Conservation (phyloP, 2,113 vertebrate genomes). For the Lepidothrix coronata region DNA sequence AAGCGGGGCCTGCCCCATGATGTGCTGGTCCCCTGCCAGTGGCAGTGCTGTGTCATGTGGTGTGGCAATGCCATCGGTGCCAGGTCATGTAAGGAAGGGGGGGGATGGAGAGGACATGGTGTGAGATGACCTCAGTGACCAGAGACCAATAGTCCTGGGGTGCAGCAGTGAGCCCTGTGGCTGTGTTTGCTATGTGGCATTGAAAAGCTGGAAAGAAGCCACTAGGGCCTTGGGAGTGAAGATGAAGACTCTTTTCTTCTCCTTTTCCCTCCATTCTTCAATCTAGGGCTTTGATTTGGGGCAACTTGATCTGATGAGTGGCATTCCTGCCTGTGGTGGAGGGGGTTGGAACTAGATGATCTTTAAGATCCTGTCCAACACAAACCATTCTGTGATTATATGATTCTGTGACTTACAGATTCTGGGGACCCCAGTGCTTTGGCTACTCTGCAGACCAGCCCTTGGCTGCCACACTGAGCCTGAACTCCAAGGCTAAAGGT, state of each 20-base stretch:
- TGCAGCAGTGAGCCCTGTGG: neutral
- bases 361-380: neutral
- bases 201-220: neutral
- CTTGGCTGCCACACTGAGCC: neutral
- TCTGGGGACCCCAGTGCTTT: neutral
- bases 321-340: neutral
- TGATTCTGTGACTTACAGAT: neutral
- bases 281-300: neutral
- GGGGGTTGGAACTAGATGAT: neutral
- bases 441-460: neutral
- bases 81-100: neutral
- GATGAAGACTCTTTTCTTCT: neutral
- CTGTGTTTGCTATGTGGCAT: neutral
- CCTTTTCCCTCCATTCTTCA: neutral
- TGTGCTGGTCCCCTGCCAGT: neutral
- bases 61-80: neutral
- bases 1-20: neutral
- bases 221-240: neutral
- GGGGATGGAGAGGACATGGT: neutral
- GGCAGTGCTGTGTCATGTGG: accelerated
- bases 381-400: neutral
- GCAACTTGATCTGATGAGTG: neutral
- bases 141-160: neutral
- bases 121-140: neutral
- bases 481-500: neutral